Conservation (phyloP, 2,113 vertebrate genomes). For the Pimephales promelas region DNA sequence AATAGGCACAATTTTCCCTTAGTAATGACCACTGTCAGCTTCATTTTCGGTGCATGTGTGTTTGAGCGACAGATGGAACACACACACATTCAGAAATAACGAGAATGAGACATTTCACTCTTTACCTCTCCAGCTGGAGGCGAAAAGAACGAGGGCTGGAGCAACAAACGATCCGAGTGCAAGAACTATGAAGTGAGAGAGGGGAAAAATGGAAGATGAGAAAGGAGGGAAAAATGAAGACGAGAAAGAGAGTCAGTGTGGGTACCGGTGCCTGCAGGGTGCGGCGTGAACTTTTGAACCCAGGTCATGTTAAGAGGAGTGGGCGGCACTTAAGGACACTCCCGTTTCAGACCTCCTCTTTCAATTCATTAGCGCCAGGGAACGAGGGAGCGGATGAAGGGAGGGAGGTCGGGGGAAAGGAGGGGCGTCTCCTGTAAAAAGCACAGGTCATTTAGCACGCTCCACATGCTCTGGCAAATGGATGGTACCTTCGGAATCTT, state of each 20-base stretch:
- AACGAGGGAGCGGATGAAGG: slow-evolving; percentile 15
- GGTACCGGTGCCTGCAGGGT: slow-evolving; percentile 81
- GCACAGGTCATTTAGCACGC: slow-evolving; percentile 83
- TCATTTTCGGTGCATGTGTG: background rate
- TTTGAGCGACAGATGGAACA: background rate
- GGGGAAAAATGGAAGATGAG: slow-evolving; percentile 18
- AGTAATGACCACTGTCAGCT: slow-evolving; percentile 17
- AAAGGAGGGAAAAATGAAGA: slow-evolving; percentile 58
- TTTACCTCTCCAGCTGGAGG: slow-evolving; percentile 20
- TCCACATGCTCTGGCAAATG: slow-evolving; percentile 80
- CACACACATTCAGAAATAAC: background rate
- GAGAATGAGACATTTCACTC: slow-evolving; percentile 10
- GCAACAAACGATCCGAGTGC: slow-evolving; percentile 32
- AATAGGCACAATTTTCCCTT: slow-evolving; percentile 24
- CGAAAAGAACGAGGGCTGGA: background rate
- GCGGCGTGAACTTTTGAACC: slow-evolving; percentile 96
- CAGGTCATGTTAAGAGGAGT: slow-evolving; percentile 78
- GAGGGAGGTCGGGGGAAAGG: slow-evolving; percentile 63
- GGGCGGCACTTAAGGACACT: slow-evolving; percentile 70
- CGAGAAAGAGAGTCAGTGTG: slow-evolving; percentile 66
- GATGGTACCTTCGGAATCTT: slow-evolving; percentile 88
- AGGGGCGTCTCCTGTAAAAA: slow-evolving; percentile 65
- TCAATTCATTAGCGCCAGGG: slow-evolving; percentile 80
- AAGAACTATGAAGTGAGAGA: slow-evolving; percentile 10
- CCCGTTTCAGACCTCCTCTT: slow-evolving; percentile 60